A percentile compares a stretch with the other conserved stretches of the same genome.
phyloP scores from a whole-genome alignment of 2,888 invertebrate genomes.

The Philereme transversata region DNA sequence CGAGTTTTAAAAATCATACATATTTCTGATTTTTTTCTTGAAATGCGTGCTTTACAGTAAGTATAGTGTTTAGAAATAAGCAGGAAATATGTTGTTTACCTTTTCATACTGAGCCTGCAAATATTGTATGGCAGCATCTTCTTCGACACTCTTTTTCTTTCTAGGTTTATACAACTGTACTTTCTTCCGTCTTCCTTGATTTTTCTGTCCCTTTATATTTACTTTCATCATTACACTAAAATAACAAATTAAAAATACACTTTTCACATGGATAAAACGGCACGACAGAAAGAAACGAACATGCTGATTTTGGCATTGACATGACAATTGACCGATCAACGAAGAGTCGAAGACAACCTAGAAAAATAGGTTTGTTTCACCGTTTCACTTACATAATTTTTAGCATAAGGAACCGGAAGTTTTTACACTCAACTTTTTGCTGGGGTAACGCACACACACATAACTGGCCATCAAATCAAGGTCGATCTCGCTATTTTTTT shows the following conservation, averaged over 20 bases:
- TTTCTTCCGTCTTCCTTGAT: slow-evolving; percentile 57
- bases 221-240: slow-evolving; percentile 54
- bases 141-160: slow-evolving; percentile 73
- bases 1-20: background rate
- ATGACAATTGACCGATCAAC: background rate
- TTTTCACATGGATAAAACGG: background rate
- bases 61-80: background rate
- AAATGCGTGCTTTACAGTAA: no score
- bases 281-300: background rate
- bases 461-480: no score
- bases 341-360: no score
- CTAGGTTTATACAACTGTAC: slow-evolving; percentile 72
- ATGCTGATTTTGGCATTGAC: slow-evolving; percentile 1
- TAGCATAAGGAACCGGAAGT: no score
- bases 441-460: no score
- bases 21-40: no score
- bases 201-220: slow-evolving; percentile 46
- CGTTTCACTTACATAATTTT: no score
- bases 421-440: no score
- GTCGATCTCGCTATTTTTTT: no score
- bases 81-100: slow-evolving; percentile 47
- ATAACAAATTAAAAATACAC: background rate
- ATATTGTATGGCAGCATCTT: slow-evolving; percentile 79
- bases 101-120: slow-evolving; percentile 76
- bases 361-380: no score